phyloP scores from a whole-genome alignment of 2,797 vertebrate species.

The Martes flavigula region DNA sequence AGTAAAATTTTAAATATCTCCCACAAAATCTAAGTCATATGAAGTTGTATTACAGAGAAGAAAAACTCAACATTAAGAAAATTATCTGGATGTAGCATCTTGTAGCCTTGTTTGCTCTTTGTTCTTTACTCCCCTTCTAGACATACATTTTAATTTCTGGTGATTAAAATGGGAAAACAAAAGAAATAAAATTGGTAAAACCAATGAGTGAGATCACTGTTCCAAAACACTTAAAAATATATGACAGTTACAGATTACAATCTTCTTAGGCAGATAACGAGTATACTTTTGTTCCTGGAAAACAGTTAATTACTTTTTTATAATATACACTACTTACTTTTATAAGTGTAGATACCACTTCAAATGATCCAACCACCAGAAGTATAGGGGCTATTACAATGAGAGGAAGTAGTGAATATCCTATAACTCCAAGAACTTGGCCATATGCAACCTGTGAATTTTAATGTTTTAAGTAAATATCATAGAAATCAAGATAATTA shows the following conservation, averaged over 20 bases:
- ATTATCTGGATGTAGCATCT: neutral
- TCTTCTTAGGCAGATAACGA: conserved; percentile 17
- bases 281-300: neutral
- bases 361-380: conserved; percentile 94
- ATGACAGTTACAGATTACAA: neutral
- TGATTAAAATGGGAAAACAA: neutral
- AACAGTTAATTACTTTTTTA: conserved; percentile 39
- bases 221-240: neutral
- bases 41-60: neutral
- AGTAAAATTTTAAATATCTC: neutral
- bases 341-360: conserved; percentile 94
- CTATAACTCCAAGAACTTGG: conserved; percentile 98
- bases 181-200: conserved; percentile 9
- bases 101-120: conserved; percentile 6
- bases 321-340: conserved; percentile 88
- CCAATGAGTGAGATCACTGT: neutral
- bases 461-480: conserved; percentile 70
- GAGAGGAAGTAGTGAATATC: conserved; percentile 98
- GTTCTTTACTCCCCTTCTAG: neutral
- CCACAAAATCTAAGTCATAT: conserved; percentile 19
- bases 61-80: conserved; percentile 30
- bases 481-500: conserved; percentile 49
- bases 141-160: neutral
- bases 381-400: conserved; percentile 97
- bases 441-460: conserved; percentile 95